Base-by-base conservation (phyloP, 2,888 invertebrate genomes). In the Nemoura dubitans region DNA sequence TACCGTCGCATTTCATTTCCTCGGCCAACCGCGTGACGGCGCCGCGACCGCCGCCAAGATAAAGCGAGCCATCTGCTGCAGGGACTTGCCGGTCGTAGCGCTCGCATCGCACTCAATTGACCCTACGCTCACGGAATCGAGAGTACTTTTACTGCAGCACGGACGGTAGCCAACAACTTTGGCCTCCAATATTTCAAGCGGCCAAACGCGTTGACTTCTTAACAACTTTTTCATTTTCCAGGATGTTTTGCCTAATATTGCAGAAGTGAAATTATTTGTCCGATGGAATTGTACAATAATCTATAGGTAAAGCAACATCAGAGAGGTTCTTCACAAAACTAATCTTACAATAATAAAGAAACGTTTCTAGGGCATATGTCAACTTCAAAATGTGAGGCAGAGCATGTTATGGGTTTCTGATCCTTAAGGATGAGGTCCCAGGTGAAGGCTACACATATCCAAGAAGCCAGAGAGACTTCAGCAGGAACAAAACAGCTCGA, bases 1-100 rank as follows among this genome's bases (percentile, higher is more conserved):
- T 25, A 42, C 42, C 83, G 36, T 36, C n/a, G n/a, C 43, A 42
- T 83, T 83, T 30, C 42, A 25, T 43, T 83, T 83, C 42, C 83
- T 25, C 78, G 26, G 36, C 81, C 29, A 2, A 59, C 59, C 59
- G 59, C 21, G n/a, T n/a, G 59, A 36, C 36, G 10, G 36, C 36
- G 36, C 36, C 10, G 36, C 36, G 36, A 10, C 10, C 36, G 59
- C 10, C 59, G 21, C 21, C 16, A 59, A 59, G 59, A 59, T 59
- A 16, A 59, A 21, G 2, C 21, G 59, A 59, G 59, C 59, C 59
- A 59, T 59, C 59, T 21, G 21, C 6, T 59, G 59, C 59, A 59
- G 59, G 59, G 14, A 7, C 1, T 21, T 14, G 3, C 59, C 59
- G 59, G 6, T 59, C 21, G 14, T 21, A 7, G 14, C 59, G 59